Percentiles rank a stretch among this genome's conserved stretches.
Conservation (phyloP, 35 echinoderm and acorn worm species). For the Amphiura filiformis region DNA sequence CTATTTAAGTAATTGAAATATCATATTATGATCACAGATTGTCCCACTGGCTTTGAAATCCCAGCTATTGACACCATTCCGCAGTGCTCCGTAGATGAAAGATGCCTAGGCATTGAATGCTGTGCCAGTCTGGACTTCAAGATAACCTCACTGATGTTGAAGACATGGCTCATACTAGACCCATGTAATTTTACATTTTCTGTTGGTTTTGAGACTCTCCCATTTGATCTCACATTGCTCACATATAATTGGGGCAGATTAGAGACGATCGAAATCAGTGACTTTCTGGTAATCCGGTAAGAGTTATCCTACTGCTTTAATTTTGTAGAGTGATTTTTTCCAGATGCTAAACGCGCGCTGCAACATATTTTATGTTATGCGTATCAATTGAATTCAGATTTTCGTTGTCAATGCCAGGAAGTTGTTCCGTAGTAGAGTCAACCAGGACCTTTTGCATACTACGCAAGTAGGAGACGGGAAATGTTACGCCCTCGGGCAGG, state of each 20-base stretch:
- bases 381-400: too few relatives aligned
- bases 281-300: neutral
- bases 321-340: too few relatives aligned
- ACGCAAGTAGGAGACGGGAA: too few relatives aligned
- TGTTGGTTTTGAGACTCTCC: constrained; percentile 21
- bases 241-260: neutral
- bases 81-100: neutral
- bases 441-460: too few relatives aligned
- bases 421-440: too few relatives aligned
- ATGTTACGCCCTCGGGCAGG: too few relatives aligned
- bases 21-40: neutral
- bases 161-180: constrained; percentile 16
- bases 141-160: neutral
- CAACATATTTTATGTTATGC: too few relatives aligned
- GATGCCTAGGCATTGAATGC: constrained; percentile 24
- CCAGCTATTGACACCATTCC: neutral
- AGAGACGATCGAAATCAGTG: neutral
- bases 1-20: too few relatives aligned
- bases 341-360: too few relatives aligned
- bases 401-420: too few relatives aligned
- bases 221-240: neutral
- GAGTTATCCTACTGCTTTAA: too few relatives aligned
- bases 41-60: neutral
- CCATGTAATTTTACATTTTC: neutral
- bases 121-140: constrained; percentile 11